Evolutionary conservation across 1,140 invertebrate species (phyloP).

Genomic region (Acromyrmex charruanus): DNA sequence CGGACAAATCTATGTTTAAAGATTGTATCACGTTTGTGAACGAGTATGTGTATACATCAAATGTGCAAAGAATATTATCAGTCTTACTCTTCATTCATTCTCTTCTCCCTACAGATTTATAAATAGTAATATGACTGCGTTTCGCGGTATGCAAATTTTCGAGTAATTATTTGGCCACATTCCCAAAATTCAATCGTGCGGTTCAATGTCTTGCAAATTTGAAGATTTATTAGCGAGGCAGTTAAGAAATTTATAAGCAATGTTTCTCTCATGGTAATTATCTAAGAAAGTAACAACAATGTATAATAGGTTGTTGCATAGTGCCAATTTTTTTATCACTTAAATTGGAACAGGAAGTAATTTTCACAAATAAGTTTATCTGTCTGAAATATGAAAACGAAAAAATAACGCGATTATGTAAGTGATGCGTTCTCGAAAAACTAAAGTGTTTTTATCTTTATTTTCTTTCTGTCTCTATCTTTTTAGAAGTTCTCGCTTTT

Average conservation of each 20-base stretch:
- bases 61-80: conserved; percentile 4
- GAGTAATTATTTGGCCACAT: conserved; percentile 34
- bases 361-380: background rate
- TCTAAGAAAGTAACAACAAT: background rate
- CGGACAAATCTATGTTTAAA: background rate
- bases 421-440: background rate
- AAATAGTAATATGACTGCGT: conserved; percentile 43
- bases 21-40: background rate
- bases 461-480: background rate
- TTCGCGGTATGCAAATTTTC: conserved; percentile 32
- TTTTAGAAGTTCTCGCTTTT: background rate
- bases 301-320: background rate
- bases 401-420: background rate
- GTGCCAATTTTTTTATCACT: background rate
- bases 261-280: background rate
- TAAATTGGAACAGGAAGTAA: background rate
- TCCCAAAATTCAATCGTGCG: conserved; percentile 44
- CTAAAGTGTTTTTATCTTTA: background rate
- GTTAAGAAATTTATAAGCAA: background rate
- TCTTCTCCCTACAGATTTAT: conserved; percentile 11
- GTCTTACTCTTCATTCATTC: background rate
- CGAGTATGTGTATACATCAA: background rate
- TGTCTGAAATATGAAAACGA: background rate
- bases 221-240: background rate
- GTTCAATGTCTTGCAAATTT: conserved; percentile 13